Conservation (phyloP, 2,888 invertebrate genomes). For the Helleia helle region DNA sequence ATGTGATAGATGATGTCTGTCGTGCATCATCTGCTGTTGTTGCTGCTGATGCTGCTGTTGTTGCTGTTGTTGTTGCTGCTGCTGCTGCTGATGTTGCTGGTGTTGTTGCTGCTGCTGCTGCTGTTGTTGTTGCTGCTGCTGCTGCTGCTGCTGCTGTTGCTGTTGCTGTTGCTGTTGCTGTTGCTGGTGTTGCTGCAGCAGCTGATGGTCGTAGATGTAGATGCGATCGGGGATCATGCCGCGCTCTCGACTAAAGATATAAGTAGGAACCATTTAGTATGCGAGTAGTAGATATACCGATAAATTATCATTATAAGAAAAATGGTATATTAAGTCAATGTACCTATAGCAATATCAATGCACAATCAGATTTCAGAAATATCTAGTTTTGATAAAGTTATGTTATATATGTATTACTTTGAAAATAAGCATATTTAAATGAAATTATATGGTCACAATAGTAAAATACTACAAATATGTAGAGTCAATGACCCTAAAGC, state of each 20-base stretch:
- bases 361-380: too few species aligned
- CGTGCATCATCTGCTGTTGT: slow-evolving; percentile 31
- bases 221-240: slow-evolving; percentile 52
- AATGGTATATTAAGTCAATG: too few species aligned
- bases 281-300: too few species aligned
- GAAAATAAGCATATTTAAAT: too few species aligned
- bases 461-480: too few species aligned
- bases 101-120: slow-evolving; percentile 34
- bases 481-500: too few species aligned
- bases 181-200: background rate
- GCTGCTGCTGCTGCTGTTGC: slow-evolving; percentile 28
- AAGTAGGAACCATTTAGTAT: too few species aligned
- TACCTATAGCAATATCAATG: too few species aligned
- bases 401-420: too few species aligned
- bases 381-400: too few species aligned
- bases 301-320: too few species aligned
- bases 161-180: background rate
- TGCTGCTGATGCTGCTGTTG: slow-evolving; percentile 36
- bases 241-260: slow-evolving; percentile 38
- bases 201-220: slow-evolving; percentile 37
- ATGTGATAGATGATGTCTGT: slow-evolving; percentile 36
- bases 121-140: slow-evolving; percentile 33
- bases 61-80: slow-evolving; percentile 33
- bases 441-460: too few species aligned
- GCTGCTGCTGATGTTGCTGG: slow-evolving; percentile 25